phyloP scores from a whole-genome alignment of 2,888 invertebrate genomes.

The Caenorhabditis sp. region DNA sequence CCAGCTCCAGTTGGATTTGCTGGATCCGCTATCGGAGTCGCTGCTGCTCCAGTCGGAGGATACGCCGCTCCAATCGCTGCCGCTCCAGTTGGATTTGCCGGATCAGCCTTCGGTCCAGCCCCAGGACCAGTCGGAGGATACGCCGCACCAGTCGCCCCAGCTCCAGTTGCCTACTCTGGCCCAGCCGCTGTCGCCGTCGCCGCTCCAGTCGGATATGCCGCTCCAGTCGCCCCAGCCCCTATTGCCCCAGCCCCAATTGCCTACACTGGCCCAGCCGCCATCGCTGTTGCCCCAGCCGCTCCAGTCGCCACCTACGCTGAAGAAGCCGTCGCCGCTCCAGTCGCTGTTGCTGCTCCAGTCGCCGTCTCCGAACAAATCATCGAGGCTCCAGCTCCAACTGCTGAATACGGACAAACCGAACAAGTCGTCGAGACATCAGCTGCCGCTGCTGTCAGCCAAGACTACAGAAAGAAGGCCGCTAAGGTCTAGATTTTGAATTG shows the following conservation, averaged over 20 bases:
- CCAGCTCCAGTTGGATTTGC: neutral
- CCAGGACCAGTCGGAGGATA: constrained; percentile 4
- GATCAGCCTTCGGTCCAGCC: constrained; percentile 3
- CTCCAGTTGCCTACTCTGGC: neutral
- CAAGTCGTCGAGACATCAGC: constrained; percentile 15
- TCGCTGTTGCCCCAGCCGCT: neutral
- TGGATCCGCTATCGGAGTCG: neutral
- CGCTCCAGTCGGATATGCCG: constrained; percentile 2
- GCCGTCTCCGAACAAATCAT: neutral
- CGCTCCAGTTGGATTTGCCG: constrained; percentile 3
- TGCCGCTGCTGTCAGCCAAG: constrained; percentile 8
- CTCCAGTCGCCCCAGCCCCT: constrained; percentile 3
- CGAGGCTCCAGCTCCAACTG: neutral
- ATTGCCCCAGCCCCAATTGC: neutral
- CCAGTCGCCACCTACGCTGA: neutral
- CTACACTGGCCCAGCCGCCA: neutral
- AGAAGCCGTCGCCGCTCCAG: constrained; percentile 6
- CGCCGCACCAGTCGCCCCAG: neutral
- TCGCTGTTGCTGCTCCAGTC: constrained; percentile 13
- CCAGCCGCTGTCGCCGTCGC: neutral
- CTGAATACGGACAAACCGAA: constrained; percentile 5
- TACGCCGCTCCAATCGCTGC: constrained; percentile 4
- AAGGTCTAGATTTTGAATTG: constrained; percentile 21
- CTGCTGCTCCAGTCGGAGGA: neutral
- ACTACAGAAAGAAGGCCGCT: constrained; percentile 35